Percentiles rank a stretch among this genome's conserved stretches.
Evolutionary conservation across 2,888 invertebrate genomes (phyloP).

Genomic region (Drosophila mettleri): DNA sequence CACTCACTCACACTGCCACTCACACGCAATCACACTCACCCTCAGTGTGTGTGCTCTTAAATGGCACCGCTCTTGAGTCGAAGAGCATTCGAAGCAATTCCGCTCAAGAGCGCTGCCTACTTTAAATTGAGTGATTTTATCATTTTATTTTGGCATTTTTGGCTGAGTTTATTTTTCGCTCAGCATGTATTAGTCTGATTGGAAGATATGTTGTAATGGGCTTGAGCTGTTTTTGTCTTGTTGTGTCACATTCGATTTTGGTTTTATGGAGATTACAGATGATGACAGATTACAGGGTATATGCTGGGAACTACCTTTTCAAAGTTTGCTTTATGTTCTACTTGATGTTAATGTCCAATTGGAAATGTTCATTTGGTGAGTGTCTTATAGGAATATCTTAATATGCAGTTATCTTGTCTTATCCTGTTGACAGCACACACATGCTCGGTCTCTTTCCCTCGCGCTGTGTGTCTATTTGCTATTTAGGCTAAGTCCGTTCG

Average conservation of each 20-base stretch:
- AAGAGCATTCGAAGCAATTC: conserved; percentile 14
- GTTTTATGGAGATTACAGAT: background rate
- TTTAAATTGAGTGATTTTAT: background rate
- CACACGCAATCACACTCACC: background rate
- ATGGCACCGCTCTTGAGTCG: conserved; percentile 25
- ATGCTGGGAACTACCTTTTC: background rate
- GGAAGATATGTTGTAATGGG: background rate
- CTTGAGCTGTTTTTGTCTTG: background rate
- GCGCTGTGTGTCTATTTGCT: conserved; percentile 5
- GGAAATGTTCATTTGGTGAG: background rate
- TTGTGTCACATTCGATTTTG: background rate
- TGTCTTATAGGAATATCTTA: background rate
- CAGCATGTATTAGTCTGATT: background rate
- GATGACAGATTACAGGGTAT: background rate
- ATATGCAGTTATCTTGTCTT: background rate
- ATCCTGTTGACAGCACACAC: conserved; percentile 5
- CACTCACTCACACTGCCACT: background rate
- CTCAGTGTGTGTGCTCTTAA: conserved; percentile 26
- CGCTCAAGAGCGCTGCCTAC: conserved; percentile 31
- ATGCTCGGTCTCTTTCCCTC: background rate
- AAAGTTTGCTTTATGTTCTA: background rate
- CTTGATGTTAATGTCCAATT: background rate
- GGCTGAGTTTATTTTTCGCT: background rate
- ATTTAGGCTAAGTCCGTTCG: conserved; percentile 63
- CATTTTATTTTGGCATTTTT: background rate